These are phyloP conservation scores for Daubentonia madagascariensis DNA, from an alignment of 2,113 vertebrate species.

Conservation along the genomic window DNA sequence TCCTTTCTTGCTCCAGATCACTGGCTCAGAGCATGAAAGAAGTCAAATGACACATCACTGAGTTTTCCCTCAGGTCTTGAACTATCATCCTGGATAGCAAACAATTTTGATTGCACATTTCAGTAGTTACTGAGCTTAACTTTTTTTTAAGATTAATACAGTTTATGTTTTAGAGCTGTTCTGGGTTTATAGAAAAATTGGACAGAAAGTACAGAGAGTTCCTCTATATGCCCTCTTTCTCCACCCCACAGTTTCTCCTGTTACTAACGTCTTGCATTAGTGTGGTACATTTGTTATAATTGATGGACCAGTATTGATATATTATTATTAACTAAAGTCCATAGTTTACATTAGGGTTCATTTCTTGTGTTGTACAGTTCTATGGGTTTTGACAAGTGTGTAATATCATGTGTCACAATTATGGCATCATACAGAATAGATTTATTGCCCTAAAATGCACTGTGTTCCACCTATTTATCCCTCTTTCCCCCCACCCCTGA, in stretches of 20 bases:
- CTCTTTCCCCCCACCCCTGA: not conserved
- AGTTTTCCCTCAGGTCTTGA: constrained; percentile 13
- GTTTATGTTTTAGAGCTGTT: not conserved
- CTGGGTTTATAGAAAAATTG: not conserved
- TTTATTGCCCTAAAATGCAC: not conserved
- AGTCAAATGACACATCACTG: constrained; percentile 37
- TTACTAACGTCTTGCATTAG: not conserved
- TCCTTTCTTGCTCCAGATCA: not conserved
- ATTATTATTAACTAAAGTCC: not conserved
- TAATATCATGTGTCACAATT: not conserved
- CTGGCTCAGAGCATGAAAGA: not conserved
- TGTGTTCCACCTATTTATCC: not conserved
- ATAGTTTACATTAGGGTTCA: not conserved
- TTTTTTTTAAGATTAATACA: not conserved
- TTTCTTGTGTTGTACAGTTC: not conserved
- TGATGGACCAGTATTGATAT: not conserved
- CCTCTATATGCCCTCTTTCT: not conserved
- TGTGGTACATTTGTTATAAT: not conserved
- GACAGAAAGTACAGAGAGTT: not conserved
- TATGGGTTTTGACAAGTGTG: not conserved
- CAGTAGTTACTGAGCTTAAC: not conserved
- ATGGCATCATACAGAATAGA: not conserved
- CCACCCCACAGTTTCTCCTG: not conserved
- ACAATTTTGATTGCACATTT: not conserved
- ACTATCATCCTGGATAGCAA: not conserved